Base-by-base conservation (phyloP, 1,140 invertebrate genomes). In the Pseudomyrmex cubaensis region DNA sequence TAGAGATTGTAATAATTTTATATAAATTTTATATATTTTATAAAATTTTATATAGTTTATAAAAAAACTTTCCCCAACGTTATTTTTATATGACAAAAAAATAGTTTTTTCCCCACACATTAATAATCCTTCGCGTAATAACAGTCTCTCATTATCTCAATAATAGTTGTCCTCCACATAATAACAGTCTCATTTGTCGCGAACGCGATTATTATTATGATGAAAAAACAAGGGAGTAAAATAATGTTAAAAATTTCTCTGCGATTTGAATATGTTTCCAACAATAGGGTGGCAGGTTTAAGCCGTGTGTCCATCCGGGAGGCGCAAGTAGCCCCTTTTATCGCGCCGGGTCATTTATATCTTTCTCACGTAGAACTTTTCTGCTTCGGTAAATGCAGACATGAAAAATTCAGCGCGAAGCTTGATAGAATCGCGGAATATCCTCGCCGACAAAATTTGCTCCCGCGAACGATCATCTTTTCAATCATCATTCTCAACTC, bases 361-460 rank as follows among this genome's bases (percentile, higher is more conserved):
- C 73, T 82, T 52, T 66, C 62, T 87, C 87, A 77, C 87, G 86
- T 85, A 85, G 83, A 76, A 15, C 46, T 69, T 78, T 56, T 35
- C 25, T 74, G 50, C 25, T 74, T 50, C 22, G 44, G 46, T 56
- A 52, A 56, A 59, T 54, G 66, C 35, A 57, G 69, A 77, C 67
- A 85, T 88, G 77, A 88, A 88, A 88, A 87, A 88, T 88, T 88
- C 87, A 88, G 62, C 25, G 50, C 48, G 62, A 83, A 77, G 35
- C 74, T 69, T 77, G 20, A 77, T 61, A 63, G 64, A 44, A 56
- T 80, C 48, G 66, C 54, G n/a, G 46, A 72, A 50, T 59, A 70
- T 57, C 56, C 70, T 50, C 52, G 20, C 17, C 17, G 1, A 54
- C 5, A 46, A 84, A 84, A 84, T 80, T 69, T 70, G 56, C 67